These are phyloP conservation scores for Dysmachus trigonus DNA, from an alignment of 2,888 invertebrate species.

Conservation along the genomic window DNA sequence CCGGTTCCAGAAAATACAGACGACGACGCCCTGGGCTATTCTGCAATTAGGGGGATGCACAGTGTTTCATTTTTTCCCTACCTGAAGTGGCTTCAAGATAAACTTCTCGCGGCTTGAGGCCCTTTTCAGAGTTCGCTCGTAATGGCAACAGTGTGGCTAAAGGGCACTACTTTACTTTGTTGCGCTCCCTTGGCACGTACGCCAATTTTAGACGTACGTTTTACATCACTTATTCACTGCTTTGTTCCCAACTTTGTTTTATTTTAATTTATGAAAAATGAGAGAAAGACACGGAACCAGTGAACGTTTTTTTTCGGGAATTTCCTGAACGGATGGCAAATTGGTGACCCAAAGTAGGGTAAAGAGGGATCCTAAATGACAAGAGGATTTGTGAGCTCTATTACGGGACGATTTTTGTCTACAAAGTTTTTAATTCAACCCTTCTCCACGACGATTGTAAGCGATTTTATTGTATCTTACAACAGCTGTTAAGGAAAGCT, in stretches of 20 bases:
- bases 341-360: neutral
- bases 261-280: conserved; percentile 16
- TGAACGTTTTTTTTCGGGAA: neutral
- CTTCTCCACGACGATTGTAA: neutral
- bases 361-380: neutral
- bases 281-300: neutral
- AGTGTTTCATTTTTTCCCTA: conserved; percentile 31
- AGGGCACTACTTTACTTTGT: conserved; percentile 8
- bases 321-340: neutral
- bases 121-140: neutral
- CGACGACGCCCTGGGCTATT: conserved; percentile 41
- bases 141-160: conserved; percentile 7
- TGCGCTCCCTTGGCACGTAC: conserved; percentile 1
- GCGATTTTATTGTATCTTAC: neutral
- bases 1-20: conserved; percentile 36
- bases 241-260: neutral
- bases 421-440: neutral
- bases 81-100: conserved; percentile 32
- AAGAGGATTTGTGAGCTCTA: neutral
- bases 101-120: conserved; percentile 17
- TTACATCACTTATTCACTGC: neutral
- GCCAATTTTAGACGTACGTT: neutral
- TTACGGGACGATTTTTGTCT: neutral
- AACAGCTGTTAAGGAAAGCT: neutral
- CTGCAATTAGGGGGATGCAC: conserved; percentile 44